These are phyloP conservation scores for Drosophila sp. DNA, from an alignment of 1,140 invertebrate genomes.

Conservation along the genomic window DNA sequence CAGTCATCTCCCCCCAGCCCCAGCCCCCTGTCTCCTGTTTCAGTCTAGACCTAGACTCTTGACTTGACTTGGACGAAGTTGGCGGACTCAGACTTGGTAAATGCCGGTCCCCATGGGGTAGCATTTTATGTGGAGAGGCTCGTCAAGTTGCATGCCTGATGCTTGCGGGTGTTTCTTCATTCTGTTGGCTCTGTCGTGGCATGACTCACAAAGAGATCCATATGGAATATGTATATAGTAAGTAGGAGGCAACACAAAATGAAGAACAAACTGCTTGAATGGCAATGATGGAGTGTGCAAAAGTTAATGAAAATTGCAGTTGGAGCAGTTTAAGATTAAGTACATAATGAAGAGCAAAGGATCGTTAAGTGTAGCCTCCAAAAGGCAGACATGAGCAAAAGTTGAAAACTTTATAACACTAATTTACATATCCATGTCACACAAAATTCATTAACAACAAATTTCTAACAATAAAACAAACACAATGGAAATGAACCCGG, in stretches of 20 bases:
- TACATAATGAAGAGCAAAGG: conserved; percentile 9
- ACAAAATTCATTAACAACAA: conserved; percentile 20
- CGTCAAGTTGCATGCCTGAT: conserved; percentile 14
- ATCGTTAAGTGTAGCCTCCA: background rate
- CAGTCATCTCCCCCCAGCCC: conserved; percentile 49
- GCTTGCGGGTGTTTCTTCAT: conserved; percentile 22
- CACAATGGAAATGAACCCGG: conserved; percentile 13
- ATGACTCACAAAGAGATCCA: conserved; percentile 17
- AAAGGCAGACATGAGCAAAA: background rate
- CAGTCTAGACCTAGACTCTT: conserved; percentile 49
- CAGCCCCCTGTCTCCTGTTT: conserved; percentile 27
- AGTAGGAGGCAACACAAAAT: background rate
- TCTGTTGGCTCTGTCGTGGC: conserved; percentile 4
- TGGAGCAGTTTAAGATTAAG: conserved; percentile 1
- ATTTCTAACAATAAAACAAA: conserved; percentile 11
- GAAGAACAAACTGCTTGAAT: background rate
- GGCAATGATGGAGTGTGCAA: conserved; percentile 4
- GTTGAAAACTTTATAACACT: background rate
- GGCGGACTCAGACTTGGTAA: conserved; percentile 43
- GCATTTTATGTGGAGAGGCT: conserved; percentile 26
- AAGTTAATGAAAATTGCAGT: conserved; percentile 11
- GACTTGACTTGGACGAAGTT: conserved; percentile 35
- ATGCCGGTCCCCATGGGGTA: conserved; percentile 53
- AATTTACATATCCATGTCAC: conserved; percentile 8
- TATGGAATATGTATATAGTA: background rate